Percentiles rank a stretch among this genome's conserved stretches.
phyloP scores from a whole-genome alignment of 2,888 invertebrate species.

The Phrixothrix hirtus region DNA sequence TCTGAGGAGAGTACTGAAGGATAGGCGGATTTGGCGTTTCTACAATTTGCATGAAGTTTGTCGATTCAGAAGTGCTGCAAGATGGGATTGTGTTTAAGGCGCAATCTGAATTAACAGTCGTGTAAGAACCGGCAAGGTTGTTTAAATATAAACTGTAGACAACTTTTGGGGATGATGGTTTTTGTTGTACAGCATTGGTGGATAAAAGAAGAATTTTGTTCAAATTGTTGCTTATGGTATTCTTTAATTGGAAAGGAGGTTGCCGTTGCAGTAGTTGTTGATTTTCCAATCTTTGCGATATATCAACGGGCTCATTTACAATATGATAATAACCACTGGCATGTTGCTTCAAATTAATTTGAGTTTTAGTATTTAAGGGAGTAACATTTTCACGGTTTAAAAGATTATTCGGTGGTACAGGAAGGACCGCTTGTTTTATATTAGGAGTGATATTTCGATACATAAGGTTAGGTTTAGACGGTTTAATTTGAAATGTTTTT shows the following conservation, averaged over 20 bases:
- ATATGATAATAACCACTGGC: background rate
- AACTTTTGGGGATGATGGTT: conserved; percentile 3
- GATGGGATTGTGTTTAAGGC: conserved; percentile 7
- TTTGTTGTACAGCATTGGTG: conserved; percentile 1
- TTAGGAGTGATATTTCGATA: background rate
- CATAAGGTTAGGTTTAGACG: background rate
- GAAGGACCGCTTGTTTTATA: background rate
- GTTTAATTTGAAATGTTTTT: background rate
- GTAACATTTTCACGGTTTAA: too few species aligned
- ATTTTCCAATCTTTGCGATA: too few species aligned
- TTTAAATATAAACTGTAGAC: conserved; percentile 12
- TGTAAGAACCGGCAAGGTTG: background rate
- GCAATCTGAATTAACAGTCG: conserved; percentile 5
- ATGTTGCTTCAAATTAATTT: background rate
- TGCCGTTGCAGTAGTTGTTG: background rate
- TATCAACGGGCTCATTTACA: background rate
- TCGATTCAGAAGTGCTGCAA: conserved; percentile 7
- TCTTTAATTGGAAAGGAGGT: conserved; percentile 9
- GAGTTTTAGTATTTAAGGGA: background rate
- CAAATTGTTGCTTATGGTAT: conserved; percentile 12
- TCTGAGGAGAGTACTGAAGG: background rate
- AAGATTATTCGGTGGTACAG: background rate
- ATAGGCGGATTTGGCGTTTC: conserved; percentile 4
- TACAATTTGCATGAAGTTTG: conserved; percentile 17
- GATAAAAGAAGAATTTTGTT: conserved; percentile 16